Evolutionary conservation across 2,888 invertebrate genomes (phyloP).

Genomic region (Coleophora deauratella): DNA sequence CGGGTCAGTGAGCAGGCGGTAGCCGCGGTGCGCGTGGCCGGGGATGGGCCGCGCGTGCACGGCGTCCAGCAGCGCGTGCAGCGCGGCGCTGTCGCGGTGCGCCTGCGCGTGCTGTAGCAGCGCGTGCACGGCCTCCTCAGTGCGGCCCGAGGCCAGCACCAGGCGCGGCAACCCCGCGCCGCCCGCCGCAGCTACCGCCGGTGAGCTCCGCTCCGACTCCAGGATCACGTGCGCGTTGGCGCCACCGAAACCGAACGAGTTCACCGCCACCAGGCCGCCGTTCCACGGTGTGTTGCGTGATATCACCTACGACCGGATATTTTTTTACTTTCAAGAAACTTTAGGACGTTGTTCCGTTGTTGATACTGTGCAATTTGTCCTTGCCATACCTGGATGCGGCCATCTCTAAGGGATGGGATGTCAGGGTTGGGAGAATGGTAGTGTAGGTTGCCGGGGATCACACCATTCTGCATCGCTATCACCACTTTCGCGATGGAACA

Average conservation of each 20-base stretch:
- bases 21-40: slow-evolving; percentile 89
- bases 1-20: slow-evolving; percentile 73
- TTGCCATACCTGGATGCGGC: slow-evolving; percentile 82
- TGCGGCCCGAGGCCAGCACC: slow-evolving; percentile 88
- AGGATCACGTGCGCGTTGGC: slow-evolving; percentile 95
- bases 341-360: too few species aligned
- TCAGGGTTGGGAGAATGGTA: too few species aligned
- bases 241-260: slow-evolving; percentile 99
- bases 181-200: slow-evolving; percentile 42
- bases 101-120: slow-evolving; percentile 77
- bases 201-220: slow-evolving; percentile 79
- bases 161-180: slow-evolving; percentile 45
- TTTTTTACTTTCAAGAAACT: too few species aligned
- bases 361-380: too few species aligned
- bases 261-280: slow-evolving; percentile 92
- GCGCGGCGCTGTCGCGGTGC: slow-evolving; percentile 79
- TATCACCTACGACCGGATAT: slow-evolving; percentile 77
- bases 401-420: slow-evolving; percentile 92
- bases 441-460: slow-evolving; percentile 94
- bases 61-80: slow-evolving; percentile 84
- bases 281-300: slow-evolving; percentile 87
- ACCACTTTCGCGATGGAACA: slow-evolving; percentile 91
- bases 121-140: slow-evolving; percentile 81
- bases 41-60: slow-evolving; percentile 80
- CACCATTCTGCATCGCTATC: slow-evolving; percentile 92